These are phyloP conservation scores for Stenurella melanura DNA, from an alignment of 2,888 invertebrate genomes.

Conservation along the genomic window DNA sequence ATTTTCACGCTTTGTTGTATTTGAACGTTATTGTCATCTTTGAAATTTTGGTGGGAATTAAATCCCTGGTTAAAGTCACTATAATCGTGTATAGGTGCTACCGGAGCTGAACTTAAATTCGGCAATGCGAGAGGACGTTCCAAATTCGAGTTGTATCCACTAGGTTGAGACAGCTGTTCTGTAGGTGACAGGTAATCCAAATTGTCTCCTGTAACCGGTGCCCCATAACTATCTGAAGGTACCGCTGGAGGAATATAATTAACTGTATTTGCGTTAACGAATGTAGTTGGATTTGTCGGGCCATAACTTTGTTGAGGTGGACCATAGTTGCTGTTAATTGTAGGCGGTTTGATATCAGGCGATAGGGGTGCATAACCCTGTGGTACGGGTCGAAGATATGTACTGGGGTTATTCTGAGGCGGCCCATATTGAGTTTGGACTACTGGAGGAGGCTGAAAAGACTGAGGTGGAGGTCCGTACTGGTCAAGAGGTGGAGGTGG, in stretches of 20 bases:
- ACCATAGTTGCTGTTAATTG: slow-evolving; percentile 34
- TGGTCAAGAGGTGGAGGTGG: slow-evolving; percentile 48
- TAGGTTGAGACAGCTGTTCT: slow-evolving; percentile 62
- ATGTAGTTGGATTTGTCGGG: slow-evolving; percentile 12
- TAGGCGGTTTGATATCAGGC: background rate
- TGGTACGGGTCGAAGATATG: slow-evolving; percentile 48
- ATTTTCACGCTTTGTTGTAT: slow-evolving; percentile 81
- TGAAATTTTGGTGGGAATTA: background rate
- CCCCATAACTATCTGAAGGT: slow-evolving; percentile 70
- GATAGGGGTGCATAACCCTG: slow-evolving; percentile 12
- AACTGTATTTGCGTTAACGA: slow-evolving; percentile 21
- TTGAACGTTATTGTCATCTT: slow-evolving; percentile 70
- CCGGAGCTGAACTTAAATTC: slow-evolving; percentile 75
- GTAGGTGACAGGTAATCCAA: slow-evolving; percentile 60
- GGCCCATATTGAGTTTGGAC: slow-evolving; percentile 53
- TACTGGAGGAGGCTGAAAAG: slow-evolving; percentile 51
- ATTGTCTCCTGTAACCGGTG: slow-evolving; percentile 70
- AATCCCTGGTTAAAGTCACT: slow-evolving; percentile 76
- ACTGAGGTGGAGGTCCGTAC: slow-evolving; percentile 52
- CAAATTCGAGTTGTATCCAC: slow-evolving; percentile 56
- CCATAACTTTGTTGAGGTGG: slow-evolving; percentile 35
- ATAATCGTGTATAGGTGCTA: slow-evolving; percentile 73
- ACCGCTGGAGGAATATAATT: slow-evolving; percentile 55
- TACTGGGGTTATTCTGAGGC: slow-evolving; percentile 44
- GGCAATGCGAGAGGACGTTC: slow-evolving; percentile 77